Percentiles rank a stretch among this genome's conserved stretches.
Evolutionary conservation across 2,113 vertebrate genomes (phyloP).

Genomic region (Scomber colias): DNA sequence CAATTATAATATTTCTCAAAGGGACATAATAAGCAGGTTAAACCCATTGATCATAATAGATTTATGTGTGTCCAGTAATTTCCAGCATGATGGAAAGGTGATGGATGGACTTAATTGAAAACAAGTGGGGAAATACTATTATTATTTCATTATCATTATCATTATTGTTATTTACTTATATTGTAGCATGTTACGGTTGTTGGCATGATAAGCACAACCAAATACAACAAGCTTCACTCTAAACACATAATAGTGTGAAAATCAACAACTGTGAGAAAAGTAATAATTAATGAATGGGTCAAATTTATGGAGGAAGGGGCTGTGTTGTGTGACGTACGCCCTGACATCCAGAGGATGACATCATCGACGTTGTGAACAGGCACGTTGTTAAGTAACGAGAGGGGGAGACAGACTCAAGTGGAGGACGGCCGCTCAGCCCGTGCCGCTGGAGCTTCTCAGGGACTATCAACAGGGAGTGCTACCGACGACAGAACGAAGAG

Average conservation of each 20-base stretch:
- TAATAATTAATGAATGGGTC: conserved; percentile 18
- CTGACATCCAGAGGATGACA: conserved; percentile 68
- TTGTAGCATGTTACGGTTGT: background rate
- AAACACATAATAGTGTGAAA: background rate
- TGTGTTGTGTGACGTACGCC: conserved; percentile 16
- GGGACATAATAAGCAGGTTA: too few species aligned
- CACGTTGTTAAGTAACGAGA: conserved; percentile 76
- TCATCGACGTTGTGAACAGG: conserved; percentile 76
- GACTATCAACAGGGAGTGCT: conserved; percentile 79
- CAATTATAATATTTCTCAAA: background rate
- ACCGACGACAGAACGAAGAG: conserved; percentile 73
- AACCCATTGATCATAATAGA: too few species aligned
- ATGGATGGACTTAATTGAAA: too few species aligned
- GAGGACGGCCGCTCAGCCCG: conserved; percentile 60
- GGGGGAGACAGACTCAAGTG: conserved; percentile 66
- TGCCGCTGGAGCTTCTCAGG: conserved; percentile 70
- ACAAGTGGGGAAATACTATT: background rate
- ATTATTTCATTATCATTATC: too few species aligned
- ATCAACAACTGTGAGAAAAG: background rate
- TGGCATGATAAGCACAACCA: too few species aligned
- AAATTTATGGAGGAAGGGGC: conserved; percentile 2
- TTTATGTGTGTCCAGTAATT: background rate
- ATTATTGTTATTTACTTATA: background rate
- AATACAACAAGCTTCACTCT: background rate
- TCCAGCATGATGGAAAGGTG: background rate